Conservation (phyloP, 2,113 vertebrate species). For the Pseudonaja textilis region DNA sequence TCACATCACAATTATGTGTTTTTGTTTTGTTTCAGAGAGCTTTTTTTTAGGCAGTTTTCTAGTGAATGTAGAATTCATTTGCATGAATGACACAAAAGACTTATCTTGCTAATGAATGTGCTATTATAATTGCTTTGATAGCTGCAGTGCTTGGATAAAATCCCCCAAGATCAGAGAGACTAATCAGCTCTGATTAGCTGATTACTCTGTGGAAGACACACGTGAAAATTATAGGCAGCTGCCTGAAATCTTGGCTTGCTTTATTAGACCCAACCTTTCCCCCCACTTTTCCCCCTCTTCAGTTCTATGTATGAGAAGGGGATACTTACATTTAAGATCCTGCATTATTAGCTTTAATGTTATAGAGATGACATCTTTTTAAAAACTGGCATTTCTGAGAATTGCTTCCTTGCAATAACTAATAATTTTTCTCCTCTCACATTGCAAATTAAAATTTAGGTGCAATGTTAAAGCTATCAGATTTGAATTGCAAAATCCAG, state of each 20-base stretch:
- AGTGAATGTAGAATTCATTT: constrained; percentile 15
- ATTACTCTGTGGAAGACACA: constrained; percentile 16
- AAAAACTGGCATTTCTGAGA: neutral
- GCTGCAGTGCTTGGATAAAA: constrained; percentile 14
- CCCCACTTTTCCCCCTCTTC: neutral
- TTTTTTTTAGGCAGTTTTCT: neutral
- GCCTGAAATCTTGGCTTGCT: neutral
- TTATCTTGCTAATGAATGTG: constrained; percentile 21
- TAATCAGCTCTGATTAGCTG: constrained; percentile 34
- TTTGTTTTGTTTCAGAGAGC: neutral
- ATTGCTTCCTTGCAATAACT: neutral
- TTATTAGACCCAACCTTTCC: neutral
- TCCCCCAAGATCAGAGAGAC: constrained; percentile 21
- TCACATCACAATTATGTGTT: neutral
- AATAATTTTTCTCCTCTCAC: neutral
- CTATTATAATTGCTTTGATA: constrained; percentile 13
- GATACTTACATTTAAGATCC: neutral
- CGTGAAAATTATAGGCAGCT: constrained; percentile 11
- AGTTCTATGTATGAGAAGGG: neutral
- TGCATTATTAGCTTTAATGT: neutral
- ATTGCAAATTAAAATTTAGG: neutral
- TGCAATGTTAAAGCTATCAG: neutral
- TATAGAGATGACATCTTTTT: neutral
- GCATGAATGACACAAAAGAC: constrained; percentile 12
- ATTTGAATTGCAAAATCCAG: neutral